Percentiles rank a stretch among this genome's conserved stretches.
Conservation (phyloP, 2,888 invertebrate genomes). For the Chloroclystis v-ata region DNA sequence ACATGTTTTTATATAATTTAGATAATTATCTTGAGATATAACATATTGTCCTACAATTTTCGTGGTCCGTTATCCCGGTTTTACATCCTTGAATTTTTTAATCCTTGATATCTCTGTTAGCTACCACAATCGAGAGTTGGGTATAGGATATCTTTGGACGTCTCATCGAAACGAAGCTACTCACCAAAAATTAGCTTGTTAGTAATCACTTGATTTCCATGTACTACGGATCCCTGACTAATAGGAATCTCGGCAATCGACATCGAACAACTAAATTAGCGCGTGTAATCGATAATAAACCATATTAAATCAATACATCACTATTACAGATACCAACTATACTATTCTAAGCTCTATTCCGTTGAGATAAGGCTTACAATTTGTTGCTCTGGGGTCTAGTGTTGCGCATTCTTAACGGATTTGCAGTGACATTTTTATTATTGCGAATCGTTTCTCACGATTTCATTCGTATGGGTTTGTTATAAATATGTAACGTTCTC, state of each 20-base stretch:
- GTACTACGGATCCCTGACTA: too few relatives aligned
- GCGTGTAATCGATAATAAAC: constrained; percentile 66
- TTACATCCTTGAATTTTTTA: too few relatives aligned
- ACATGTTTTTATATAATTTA: too few relatives aligned
- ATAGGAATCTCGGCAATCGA: constrained; percentile 21
- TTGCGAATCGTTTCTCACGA: constrained; percentile 65
- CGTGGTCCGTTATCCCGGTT: too few relatives aligned
- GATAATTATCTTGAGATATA: too few relatives aligned
- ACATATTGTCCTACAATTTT: too few relatives aligned
- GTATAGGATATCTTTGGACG: too few relatives aligned
- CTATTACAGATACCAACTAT: constrained; percentile 25
- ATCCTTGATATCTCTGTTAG: too few relatives aligned
- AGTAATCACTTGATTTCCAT: too few relatives aligned
- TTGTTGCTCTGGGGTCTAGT: not conserved
- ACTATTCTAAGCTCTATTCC: constrained; percentile 32
- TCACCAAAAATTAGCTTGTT: too few relatives aligned
- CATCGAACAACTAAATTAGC: constrained; percentile 55
- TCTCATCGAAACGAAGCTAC: too few relatives aligned
- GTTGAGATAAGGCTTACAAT: constrained; percentile 6
- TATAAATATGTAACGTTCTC: constrained; percentile 28
- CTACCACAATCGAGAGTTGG: too few relatives aligned
- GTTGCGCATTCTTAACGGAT: constrained; percentile 40
- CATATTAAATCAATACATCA: constrained; percentile 50
- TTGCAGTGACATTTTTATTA: constrained; percentile 62
- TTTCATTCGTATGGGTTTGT: constrained; percentile 25